Evolutionary conservation across 2,113 vertebrate species (phyloP).

Genomic region (Australoheros scitulus): DNA sequence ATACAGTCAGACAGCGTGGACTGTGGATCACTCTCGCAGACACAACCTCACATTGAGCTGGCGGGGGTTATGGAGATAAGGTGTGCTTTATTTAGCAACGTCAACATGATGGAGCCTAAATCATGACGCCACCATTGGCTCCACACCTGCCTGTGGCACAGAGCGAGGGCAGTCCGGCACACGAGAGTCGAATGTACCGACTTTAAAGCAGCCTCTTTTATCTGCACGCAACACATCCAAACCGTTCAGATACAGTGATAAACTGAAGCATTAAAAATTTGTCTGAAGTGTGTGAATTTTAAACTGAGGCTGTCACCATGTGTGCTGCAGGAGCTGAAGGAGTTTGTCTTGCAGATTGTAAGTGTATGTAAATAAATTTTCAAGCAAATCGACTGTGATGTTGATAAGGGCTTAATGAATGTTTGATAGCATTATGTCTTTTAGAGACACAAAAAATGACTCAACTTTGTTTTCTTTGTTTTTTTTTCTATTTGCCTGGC

Average conservation of each 20-base stretch:
- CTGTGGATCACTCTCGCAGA: conserved; percentile 48
- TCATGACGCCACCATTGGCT: conserved; percentile 37
- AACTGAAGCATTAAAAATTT: neutral
- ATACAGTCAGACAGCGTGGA: conserved; percentile 61
- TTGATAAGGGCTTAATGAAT: conserved; percentile 49
- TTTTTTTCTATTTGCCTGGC: conserved; percentile 7
- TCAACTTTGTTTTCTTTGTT: conserved; percentile 12
- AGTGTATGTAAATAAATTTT: conserved; percentile 19
- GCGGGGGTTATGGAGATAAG: conserved; percentile 63
- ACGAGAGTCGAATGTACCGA: neutral
- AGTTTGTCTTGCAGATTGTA: neutral
- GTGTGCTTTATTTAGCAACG: conserved; percentile 60
- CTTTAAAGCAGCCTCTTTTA: neutral
- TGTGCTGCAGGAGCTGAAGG: neutral
- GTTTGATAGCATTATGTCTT: conserved; percentile 38
- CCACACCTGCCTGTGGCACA: conserved; percentile 1
- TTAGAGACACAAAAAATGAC: conserved; percentile 23
- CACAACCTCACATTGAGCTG: conserved; percentile 39
- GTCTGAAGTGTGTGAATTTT: neutral
- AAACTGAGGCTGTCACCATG: neutral
- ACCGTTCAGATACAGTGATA: neutral
- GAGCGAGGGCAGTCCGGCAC: neutral
- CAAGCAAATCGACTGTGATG: conserved; percentile 29
- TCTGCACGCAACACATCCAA: neutral
- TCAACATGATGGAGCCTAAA: conserved; percentile 26